Percentiles rank a stretch among this genome's conserved stretches.
Evolutionary conservation across 2,797 vertebrate species (phyloP).

Genomic region (Sitta carolinensis): DNA sequence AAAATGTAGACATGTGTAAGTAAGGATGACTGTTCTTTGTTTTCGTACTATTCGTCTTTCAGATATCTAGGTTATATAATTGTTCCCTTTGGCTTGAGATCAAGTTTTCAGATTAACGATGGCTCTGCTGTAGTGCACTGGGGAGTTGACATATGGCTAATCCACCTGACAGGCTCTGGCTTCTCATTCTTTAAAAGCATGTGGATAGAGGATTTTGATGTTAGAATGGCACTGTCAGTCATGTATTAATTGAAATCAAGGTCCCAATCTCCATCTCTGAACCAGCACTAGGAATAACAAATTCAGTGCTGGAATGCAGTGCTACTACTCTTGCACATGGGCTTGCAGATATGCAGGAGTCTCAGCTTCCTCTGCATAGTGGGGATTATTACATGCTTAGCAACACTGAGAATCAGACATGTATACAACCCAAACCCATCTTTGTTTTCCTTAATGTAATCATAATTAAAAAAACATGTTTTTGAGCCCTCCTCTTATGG

Average conservation of each 20-base stretch:
- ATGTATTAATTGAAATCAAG: neutral
- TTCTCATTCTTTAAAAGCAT: neutral
- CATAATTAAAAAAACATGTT: neutral
- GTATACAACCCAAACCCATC: neutral
- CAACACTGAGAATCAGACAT: neutral
- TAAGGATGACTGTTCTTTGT: constrained; percentile 36
- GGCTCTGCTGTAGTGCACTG: constrained; percentile 10
- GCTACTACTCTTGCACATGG: neutral
- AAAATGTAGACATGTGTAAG: constrained; percentile 33
- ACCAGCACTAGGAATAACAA: neutral
- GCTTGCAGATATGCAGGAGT: neutral
- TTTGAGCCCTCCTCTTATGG: neutral
- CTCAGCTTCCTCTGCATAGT: neutral
- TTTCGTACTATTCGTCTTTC: constrained; percentile 51
- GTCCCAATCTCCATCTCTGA: neutral
- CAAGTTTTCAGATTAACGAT: constrained; percentile 70
- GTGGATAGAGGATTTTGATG: neutral
- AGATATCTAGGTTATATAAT: constrained; percentile 75
- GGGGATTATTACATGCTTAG: neutral
- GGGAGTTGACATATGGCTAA: constrained; percentile 31
- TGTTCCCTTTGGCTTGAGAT: constrained; percentile 63
- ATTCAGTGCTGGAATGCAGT: neutral
- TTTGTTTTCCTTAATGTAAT: neutral
- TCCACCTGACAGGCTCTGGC: constrained; percentile 29
- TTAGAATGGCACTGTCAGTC: neutral